A percentile compares a stretch with the other conserved stretches of the same genome.
Evolutionary conservation across 2,888 invertebrate genomes (phyloP).

Genomic region (Drosophila trichaetosa): DNA sequence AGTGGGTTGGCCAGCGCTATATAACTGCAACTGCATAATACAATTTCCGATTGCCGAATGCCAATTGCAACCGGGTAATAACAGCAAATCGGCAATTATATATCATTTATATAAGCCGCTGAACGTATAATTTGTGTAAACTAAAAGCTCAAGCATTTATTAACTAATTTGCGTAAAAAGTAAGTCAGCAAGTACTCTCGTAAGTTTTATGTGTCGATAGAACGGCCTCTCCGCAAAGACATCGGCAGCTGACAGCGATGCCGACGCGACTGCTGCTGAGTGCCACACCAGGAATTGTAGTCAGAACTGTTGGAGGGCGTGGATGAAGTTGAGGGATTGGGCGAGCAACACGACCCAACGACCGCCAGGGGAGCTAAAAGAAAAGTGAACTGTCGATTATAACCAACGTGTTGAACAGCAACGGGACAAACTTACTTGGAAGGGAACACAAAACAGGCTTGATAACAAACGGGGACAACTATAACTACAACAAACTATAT

Average conservation of each 20-base stretch:
- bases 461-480: conserved; percentile 11
- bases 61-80: conserved; percentile 17
- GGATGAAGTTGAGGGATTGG: conserved; percentile 50
- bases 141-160: conserved; percentile 68
- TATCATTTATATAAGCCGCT: conserved; percentile 64
- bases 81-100: conserved; percentile 53
- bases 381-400: conserved; percentile 8
- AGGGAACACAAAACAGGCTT: conserved; percentile 9
- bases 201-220: conserved; percentile 46
- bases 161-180: conserved; percentile 64
- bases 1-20: conserved; percentile 65
- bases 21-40: conserved; percentile 22
- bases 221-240: conserved; percentile 56
- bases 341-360: conserved; percentile 33
- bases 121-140: conserved; percentile 62
- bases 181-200: conserved; percentile 33
- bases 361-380: conserved; percentile 28
- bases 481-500: conserved; percentile 46
- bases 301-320: conserved; percentile 57
- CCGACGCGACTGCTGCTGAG: conserved; percentile 31
- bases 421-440: conserved; percentile 29
- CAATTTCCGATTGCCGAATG: conserved; percentile 22
- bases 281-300: conserved; percentile 39
- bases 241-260: conserved; percentile 58
- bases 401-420: background rate